phyloP scores from a whole-genome alignment of 2,113 vertebrate species.

The Bubalus kerabau region DNA sequence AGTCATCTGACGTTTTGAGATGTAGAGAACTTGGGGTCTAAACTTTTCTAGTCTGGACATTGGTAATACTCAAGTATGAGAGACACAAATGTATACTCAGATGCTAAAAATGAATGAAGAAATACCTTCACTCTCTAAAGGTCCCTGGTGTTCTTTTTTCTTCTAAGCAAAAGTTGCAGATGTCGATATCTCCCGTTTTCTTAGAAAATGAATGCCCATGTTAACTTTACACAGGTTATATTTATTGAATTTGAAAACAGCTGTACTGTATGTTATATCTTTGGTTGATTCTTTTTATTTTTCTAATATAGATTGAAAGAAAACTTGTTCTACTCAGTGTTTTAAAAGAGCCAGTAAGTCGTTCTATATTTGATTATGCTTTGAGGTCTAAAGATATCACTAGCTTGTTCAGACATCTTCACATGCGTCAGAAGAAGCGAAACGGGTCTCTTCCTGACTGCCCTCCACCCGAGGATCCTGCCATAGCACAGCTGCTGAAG shows the following conservation, averaged over 20 bases:
- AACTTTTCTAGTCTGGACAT: background rate
- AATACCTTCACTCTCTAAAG: background rate
- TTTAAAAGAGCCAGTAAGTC: constrained; percentile 94
- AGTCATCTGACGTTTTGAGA: background rate
- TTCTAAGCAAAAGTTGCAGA: background rate
- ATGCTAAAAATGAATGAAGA: background rate
- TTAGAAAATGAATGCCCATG: background rate
- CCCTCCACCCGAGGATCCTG: constrained; percentile 91
- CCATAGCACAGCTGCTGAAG: constrained; percentile 94
- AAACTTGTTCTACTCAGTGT: constrained; percentile 97
- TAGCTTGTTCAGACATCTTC: constrained; percentile 93
- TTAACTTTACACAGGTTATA: background rate
- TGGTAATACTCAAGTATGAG: background rate
- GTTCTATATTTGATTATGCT: constrained; percentile 97
- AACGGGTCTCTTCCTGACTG: constrained; percentile 89
- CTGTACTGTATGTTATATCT: background rate
- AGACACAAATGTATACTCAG: background rate
- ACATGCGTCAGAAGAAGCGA: constrained; percentile 94
- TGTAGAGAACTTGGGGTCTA: background rate
- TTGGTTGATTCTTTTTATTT: constrained; percentile 17
- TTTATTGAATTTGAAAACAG: background rate
- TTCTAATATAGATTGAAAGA: constrained; percentile 90
- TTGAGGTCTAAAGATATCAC: constrained; percentile 94
- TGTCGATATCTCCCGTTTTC: background rate
- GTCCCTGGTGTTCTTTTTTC: background rate